Evolutionary conservation across 1,140 invertebrate genomes (phyloP), one percentile per base, ranked within the genome.

Genomic region (Belonocnema kinseyi): DNA sequence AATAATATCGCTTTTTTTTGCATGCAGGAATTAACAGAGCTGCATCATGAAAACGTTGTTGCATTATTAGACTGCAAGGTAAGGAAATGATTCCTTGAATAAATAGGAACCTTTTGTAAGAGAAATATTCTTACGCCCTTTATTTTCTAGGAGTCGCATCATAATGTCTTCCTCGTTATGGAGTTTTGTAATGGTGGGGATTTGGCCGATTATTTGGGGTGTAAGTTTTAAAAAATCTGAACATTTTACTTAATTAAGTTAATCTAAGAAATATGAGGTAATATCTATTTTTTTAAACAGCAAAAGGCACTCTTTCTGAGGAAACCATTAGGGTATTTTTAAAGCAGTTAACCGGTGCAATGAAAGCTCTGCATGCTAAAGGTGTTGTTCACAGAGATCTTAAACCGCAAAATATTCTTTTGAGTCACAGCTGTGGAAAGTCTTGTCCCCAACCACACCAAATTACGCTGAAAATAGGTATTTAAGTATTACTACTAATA

Each of bases 101-200:
- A 70, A 46, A 26, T 8, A 46, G 26, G 0, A n/a, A 58, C 3
- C 17, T 75, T 33, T 16, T 3, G 21, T 33, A 66, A 33, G 11
- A 66, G 11, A 33, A 66, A 14, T 33, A 5, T 40, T 66, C 11
- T 66, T 16, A 66, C 21, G 19, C 3, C 21, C 14, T 77, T 66
- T 85, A 66, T 77, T 78, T 88, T 90, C 83, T 78, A 95, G 92
- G 98, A 99, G 93, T 98, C 97, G 74, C 93, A 95, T 83, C 94
- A 96, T 84, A 96, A 98, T 93, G 98, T 99, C 77, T 99, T 97
- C 93, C 94, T 99, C 81, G 97, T 99, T 84, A 99, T 99, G 98
- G 98, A 99, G 95, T 99, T 98, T 92, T 99, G 98, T 92, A 99
- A 99, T 94, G 98, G 98, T 66, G 98, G 98, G 13, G 98, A 99